Evolutionary conservation across 92 coral and sea anemone species (phyloP).

Genomic region (Blastomussa wellsi): DNA sequence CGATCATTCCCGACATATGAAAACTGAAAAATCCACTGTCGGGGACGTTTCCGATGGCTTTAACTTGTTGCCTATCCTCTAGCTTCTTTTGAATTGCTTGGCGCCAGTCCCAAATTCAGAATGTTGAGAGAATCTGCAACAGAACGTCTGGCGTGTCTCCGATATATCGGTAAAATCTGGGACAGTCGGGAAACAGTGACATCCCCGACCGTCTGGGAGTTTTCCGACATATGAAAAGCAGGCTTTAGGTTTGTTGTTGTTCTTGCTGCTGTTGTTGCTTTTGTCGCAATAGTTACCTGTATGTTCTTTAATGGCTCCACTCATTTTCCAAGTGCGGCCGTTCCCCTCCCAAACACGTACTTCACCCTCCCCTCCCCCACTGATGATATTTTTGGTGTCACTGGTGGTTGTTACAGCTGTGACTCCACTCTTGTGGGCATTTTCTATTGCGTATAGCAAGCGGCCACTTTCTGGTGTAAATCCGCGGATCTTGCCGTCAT

Average conservation of each 20-base stretch:
- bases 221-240: too few relatives aligned
- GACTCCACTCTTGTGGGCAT: conserved; percentile 93
- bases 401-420: conserved; percentile 85
- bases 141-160: too few relatives aligned
- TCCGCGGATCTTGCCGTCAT: conserved; percentile 91
- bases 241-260: neutral
- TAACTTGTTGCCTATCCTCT: too few relatives aligned
- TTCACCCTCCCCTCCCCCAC: conserved; percentile 99
- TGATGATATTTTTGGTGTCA: conserved; percentile 63
- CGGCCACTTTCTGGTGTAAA: conserved; percentile 86
- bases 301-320: conserved; percentile 88
- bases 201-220: too few relatives aligned
- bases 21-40: too few relatives aligned
- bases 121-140: too few relatives aligned
- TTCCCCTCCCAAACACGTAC: conserved; percentile 87
- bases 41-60: too few relatives aligned
- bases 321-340: conserved; percentile 33
- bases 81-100: too few relatives aligned
- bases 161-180: too few relatives aligned
- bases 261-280: neutral
- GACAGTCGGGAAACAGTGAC: too few relatives aligned
- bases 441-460: conserved; percentile 68
- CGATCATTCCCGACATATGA: too few relatives aligned
- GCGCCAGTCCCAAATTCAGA: too few relatives aligned
- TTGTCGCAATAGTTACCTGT: conserved; percentile 62